Base-by-base conservation (phyloP, 2,888 invertebrate species). In the Patella depressa region DNA sequence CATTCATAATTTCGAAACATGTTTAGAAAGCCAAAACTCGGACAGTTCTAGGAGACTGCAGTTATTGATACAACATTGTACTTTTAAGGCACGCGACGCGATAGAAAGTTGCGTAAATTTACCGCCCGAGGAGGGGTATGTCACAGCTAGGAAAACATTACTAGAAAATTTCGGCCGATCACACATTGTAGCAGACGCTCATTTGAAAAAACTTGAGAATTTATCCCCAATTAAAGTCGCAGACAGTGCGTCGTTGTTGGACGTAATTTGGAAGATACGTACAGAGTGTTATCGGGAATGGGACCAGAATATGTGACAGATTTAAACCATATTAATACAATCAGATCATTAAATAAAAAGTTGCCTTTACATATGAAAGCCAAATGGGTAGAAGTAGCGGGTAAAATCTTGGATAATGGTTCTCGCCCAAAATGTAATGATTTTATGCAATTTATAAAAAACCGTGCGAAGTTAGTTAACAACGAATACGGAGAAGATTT, bases 21-120 rank as follows among this genome's bases (percentile, higher is more conserved):
- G 34, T 34, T 34, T 34, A 34, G 34, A 5, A 34, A 34, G 34
- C 7, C 34, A 34, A 34, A 34, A 34, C 34, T 34, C 34, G 4
- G 34, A 34, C 7, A 34, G 34, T 34, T 34, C 34, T 5, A 5
- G 34, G 34, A 34, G 34, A 34, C 34, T 34, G 34, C 34, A 34
- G 34, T 34, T 34, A 34, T 29, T 29, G 3, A 29, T 29, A 29
- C 65, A 65, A 65, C 65, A 65, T 19, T 65, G 65, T n/a, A n/a
- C 3, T 65, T n/a, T 9, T 65, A 65, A 65, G 12, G 65, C 65
- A 11, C n/a, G 65, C 2, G 65, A 65, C 65, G 65, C 65, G 2
- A 65, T 65, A 65, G 65, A 65, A 65, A 19, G 65, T 65, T 65
- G 65, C 24, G 65, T 65, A 19, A 65, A 65, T 65, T 65, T 65